Evolutionary conservation across 64 coral and sea anemone species (phyloP).

Genomic region (Orbicella faveolata): DNA sequence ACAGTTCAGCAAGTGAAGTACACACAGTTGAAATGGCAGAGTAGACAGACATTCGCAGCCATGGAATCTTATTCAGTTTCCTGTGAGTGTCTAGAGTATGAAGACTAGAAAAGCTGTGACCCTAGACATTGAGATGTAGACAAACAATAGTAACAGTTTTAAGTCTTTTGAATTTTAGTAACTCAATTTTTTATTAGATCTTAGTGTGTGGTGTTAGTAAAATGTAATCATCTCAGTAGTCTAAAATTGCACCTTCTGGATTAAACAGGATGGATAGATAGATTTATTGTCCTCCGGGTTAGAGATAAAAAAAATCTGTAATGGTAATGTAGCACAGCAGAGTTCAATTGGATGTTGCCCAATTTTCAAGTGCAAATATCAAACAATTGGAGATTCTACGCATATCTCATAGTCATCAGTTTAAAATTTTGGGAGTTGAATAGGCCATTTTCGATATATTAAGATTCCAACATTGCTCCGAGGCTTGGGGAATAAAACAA

Average conservation of each 20-base stretch:
- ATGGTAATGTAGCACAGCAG: background rate
- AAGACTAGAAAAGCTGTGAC: background rate
- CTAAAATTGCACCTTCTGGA: background rate
- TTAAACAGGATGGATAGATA: no score
- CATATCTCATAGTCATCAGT: no score
- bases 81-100: conserved; percentile 14
- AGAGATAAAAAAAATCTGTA: no score
- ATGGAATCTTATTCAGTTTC: background rate
- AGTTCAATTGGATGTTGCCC: no score
- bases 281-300: no score
- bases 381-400: no score
- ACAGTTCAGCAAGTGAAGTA: conserved; percentile 16
- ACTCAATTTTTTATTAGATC: background rate
- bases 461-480: no score
- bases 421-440: no score
- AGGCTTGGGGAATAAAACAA: no score
- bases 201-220: background rate
- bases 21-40: conserved; percentile 23
- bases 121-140: conserved; percentile 3
- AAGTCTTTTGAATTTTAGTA: background rate
- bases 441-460: no score
- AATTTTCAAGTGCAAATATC: no score
- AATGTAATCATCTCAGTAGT: background rate
- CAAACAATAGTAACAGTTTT: background rate
- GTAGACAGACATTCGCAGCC: conserved; percentile 26